Conservation (phyloP, 1,140 invertebrate genomes). For the Pseudomyrmex dendroicus region DNA sequence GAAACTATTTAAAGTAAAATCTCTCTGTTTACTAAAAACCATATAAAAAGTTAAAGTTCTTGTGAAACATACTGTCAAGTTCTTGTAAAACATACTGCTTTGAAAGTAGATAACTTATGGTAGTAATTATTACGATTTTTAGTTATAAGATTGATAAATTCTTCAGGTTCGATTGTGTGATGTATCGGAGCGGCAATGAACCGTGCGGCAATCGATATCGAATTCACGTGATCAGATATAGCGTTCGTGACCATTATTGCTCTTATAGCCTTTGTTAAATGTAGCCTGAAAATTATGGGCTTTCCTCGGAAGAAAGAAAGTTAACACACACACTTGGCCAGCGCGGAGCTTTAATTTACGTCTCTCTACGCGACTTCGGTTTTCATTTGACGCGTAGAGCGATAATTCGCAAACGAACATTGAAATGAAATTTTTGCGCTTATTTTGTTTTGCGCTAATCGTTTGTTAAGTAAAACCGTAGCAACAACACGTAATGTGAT, state of each 20-base stretch:
- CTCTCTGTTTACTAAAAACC: not conserved
- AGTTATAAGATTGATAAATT: no score
- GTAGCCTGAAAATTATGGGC: constrained; percentile 14
- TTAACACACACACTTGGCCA: not conserved
- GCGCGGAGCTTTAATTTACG: constrained; percentile 4
- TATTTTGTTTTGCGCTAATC: no score
- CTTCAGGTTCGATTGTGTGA: no score
- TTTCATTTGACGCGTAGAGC: not conserved
- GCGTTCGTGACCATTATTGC: constrained; percentile 22
- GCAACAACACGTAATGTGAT: not conserved
- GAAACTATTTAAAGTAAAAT: no score
- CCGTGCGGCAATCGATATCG: not conserved
- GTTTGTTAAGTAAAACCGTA: no score
- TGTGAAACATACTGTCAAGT: not conserved
- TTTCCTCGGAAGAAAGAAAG: not conserved
- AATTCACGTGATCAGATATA: constrained; percentile 16
- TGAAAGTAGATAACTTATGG: not conserved
- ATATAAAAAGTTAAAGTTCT: not conserved
- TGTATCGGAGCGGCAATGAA: not conserved
- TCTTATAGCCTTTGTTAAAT: constrained; percentile 39
- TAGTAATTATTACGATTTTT: not conserved
- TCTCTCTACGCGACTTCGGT: not conserved
- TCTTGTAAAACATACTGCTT: not conserved
- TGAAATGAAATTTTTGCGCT: not conserved
- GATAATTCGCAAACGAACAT: not conserved